These are phyloP conservation scores for Drosophila azteca DNA, from an alignment of 1,140 invertebrate genomes.

Conservation along the genomic window DNA sequence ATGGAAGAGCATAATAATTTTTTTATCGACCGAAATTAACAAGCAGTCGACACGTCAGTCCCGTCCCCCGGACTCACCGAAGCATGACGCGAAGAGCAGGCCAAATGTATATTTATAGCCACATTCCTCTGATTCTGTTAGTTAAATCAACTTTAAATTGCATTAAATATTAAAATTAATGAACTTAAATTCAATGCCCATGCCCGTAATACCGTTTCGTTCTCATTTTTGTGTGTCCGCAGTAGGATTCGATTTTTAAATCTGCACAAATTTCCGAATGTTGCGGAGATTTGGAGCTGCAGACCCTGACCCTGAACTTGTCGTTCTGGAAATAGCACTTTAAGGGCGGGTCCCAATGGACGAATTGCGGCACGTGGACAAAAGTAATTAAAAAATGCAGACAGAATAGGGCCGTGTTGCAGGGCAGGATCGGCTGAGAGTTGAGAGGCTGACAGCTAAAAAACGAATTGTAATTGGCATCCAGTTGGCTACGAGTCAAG, in stretches of 20 bases:
- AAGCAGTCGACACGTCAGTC: slow-evolving; percentile 51
- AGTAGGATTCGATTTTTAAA: no score
- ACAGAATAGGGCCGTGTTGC: slow-evolving; percentile 31
- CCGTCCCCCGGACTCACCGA: slow-evolving; percentile 1
- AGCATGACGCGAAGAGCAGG: slow-evolving; percentile 8
- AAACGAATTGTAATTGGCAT: slow-evolving; percentile 75
- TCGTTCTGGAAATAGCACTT: slow-evolving; percentile 38
- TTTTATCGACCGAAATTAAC: slow-evolving; percentile 66
- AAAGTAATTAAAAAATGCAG: slow-evolving; percentile 74
- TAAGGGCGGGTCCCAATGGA: slow-evolving; percentile 19
- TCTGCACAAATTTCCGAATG: slow-evolving; percentile 2
- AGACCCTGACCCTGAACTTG: slow-evolving; percentile 66
- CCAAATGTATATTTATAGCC: slow-evolving; percentile 20
- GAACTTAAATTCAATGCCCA: slow-evolving; percentile 35
- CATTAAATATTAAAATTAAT: slow-evolving; percentile 67
- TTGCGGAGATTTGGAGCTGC: slow-evolving; percentile 13
- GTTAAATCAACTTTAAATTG: slow-evolving; percentile 57
- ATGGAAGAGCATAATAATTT: slow-evolving; percentile 61
- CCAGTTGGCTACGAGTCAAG: slow-evolving; percentile 58
- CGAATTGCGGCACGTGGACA: slow-evolving; percentile 58
- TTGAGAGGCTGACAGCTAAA: slow-evolving; percentile 59
- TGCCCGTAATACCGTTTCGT: slow-evolving; percentile 19
- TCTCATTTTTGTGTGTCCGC: neutral
- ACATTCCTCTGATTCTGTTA: slow-evolving; percentile 31
- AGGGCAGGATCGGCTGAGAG: slow-evolving; percentile 28